phyloP scores from a whole-genome alignment of 2,797 vertebrate species.

The Chloroceryle amazona region DNA sequence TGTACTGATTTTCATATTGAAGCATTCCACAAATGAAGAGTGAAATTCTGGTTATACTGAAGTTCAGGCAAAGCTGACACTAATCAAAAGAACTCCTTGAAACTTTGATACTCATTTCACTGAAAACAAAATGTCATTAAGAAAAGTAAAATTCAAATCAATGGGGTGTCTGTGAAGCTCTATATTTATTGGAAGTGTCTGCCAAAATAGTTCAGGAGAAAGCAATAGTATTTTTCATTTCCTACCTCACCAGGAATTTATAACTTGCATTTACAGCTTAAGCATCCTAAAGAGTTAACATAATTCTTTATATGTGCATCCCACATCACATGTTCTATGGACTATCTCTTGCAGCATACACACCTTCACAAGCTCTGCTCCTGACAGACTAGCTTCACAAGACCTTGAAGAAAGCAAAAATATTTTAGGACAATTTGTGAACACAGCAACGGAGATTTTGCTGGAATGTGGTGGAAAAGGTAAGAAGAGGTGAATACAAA shows the following conservation, averaged over 20 bases:
- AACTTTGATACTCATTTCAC: not conserved
- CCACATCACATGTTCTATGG: not conserved
- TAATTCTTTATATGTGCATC: not conserved
- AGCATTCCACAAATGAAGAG: not conserved
- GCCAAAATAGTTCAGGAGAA: not conserved
- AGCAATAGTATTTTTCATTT: not conserved
- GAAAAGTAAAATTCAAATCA: not conserved
- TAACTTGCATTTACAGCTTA: not conserved
- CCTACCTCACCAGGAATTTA: not conserved
- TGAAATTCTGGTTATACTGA: not conserved
- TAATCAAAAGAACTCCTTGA: not conserved
- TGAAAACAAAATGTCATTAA: not conserved
- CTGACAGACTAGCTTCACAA: not conserved
- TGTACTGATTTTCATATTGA: not conserved
- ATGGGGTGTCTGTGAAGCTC: not conserved
- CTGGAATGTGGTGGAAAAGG: not conserved
- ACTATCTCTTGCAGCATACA: accelerated
- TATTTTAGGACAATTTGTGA: not conserved
- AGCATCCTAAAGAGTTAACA: not conserved
- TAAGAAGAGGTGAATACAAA: not conserved
- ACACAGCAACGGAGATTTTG: not conserved
- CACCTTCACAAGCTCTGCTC: not conserved
- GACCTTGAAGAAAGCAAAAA: not conserved
- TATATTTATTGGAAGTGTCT: not conserved
- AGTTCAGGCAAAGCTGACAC: not conserved